Base-by-base conservation (phyloP, 2,888 invertebrate genomes). In the Galeruca laticollis region DNA sequence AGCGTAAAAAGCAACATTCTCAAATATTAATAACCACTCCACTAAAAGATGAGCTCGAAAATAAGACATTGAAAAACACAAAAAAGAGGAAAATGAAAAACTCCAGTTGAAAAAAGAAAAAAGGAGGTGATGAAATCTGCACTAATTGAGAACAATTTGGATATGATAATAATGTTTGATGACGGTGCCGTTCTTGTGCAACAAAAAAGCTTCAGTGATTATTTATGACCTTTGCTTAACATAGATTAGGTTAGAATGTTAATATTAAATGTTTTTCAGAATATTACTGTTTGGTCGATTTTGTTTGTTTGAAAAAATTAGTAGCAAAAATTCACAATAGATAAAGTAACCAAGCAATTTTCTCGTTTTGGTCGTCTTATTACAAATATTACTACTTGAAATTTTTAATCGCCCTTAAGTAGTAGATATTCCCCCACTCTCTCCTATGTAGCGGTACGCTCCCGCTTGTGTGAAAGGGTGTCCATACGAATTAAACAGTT, bases 131-230 rank as follows among this genome's bases (percentile, higher is more conserved):
- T n/a, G n/a, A n/a, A n/a, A n/a, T n/a, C n/a, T n/a, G n/a, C n/a
- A n/a, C n/a, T n/a, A 56, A 21, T 21, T 20, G 26, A 10, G 2
- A 21, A 18, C 3, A 21, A 4, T 56, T 21, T 21, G 26, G 21
- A 21, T 21, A 21, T 56, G 56, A 21, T 56, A 13, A 56, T 51
- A 2, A 3, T 15, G 21, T 56, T 56, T 56, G 31, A 26, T 56
- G 56, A 26, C 2, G 56, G 3, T 56, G 56, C 26, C 31, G 56
- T 56, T 56, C 56, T 21, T 56, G 56, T 21, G 56, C 21, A 56
- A 21, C 13, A 26, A 56, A 56, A 56, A 56, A 20, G 56, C 56
- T 6, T 56, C 31, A 21, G 56, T 51, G 4, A 13, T 13, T 40
- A 40, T 6, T 40, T 40, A 13, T 40, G 40, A 40, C 40, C 40